A percentile compares a stretch with the other conserved stretches of the same genome.
phyloP scores from a whole-genome alignment of 2,888 invertebrate species.

The Trachelus troglodyta region DNA sequence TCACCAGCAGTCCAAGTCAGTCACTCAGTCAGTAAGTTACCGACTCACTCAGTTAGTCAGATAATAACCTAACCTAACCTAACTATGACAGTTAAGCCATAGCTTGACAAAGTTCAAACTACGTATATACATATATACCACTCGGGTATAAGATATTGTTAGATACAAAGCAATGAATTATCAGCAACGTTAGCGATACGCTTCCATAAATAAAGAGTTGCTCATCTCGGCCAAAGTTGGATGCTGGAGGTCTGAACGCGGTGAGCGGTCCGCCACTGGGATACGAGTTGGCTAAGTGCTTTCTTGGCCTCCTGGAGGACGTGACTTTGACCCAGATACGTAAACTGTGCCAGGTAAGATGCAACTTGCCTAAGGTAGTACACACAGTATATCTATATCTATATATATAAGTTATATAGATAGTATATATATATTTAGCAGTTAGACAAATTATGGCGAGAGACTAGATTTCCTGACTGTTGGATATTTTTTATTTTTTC shows the following conservation, averaged over 20 bases:
- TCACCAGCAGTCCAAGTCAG: not conserved
- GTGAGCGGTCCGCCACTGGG: constrained; percentile 10
- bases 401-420: not conserved
- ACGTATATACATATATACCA: not conserved
- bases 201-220: constrained; percentile 54
- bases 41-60: not conserved
- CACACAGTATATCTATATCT: constrained; percentile 12
- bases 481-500: not conserved
- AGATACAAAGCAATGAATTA: not conserved
- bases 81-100: not conserved
- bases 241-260: constrained; percentile 44
- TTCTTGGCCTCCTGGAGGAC: constrained; percentile 62
- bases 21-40: not conserved
- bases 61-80: not conserved
- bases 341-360: constrained; percentile 52
- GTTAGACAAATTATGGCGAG: not conserved
- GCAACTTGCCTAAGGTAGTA: constrained; percentile 39
- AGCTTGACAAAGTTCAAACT: not conserved
- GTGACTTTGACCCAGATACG: constrained; percentile 64
- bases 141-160: not conserved
- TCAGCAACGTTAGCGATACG: constrained; percentile 22
- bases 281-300: constrained; percentile 49
- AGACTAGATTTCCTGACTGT: not conserved
- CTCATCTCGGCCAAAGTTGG: constrained; percentile 55
- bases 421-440: not conserved